phyloP scores from a whole-genome alignment of 2,888 invertebrate species.

The Xanthia icteritia region DNA sequence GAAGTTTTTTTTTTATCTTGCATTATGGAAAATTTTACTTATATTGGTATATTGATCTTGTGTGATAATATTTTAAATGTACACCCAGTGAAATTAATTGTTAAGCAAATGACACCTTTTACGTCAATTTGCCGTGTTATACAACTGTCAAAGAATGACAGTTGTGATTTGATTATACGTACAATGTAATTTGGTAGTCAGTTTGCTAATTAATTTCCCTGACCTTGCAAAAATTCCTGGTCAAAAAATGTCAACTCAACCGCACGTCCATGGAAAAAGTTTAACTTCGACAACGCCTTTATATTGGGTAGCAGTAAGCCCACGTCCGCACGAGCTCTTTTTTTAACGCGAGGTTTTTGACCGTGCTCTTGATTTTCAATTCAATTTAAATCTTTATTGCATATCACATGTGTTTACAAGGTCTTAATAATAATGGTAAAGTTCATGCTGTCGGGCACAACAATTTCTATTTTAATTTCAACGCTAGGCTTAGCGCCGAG shows the following conservation, averaged over 20 bases:
- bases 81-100: no score
- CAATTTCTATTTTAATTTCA: no score
- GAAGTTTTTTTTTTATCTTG: no score
- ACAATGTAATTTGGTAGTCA: neutral
- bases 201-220: neutral
- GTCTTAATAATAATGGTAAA: no score
- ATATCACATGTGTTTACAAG: no score
- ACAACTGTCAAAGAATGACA: neutral
- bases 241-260: neutral
- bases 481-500: neutral
- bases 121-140: neutral
- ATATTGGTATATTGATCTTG: neutral
- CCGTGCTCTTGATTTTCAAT: neutral
- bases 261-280: neutral
- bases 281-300: neutral
- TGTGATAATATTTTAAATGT: neutral
- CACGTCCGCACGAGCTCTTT: neutral
- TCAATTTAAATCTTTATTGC: no score
- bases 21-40: neutral
- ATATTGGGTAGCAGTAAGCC: neutral
- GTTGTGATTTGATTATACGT: neutral
- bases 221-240: neutral
- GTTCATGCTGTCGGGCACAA: no score
- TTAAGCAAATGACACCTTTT: no score
- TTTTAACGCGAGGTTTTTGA: neutral